phyloP scores from a whole-genome alignment of 2,888 invertebrate species.

The Agrochola litura region DNA sequence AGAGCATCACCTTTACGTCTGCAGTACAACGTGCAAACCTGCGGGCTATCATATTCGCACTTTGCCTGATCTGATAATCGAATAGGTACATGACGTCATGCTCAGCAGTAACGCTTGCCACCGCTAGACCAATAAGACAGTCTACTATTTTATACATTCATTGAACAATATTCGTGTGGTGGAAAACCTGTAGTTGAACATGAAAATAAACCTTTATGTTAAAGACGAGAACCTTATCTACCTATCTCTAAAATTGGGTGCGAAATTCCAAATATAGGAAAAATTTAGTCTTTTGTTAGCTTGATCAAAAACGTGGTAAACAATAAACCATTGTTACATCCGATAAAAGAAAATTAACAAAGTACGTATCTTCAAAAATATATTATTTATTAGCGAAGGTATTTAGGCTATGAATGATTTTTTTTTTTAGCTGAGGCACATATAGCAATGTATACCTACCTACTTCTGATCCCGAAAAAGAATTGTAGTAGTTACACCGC shows the following conservation, averaged over 20 bases:
- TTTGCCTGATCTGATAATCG: not conserved
- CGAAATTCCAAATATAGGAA: not conserved
- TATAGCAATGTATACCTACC: not conserved
- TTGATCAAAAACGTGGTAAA: not conserved
- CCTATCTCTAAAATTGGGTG: constrained; percentile 6
- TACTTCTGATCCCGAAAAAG: not conserved
- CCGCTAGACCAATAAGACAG: not conserved
- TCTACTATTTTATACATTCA: not conserved
- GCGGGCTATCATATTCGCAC: no score
- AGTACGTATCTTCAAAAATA: not conserved
- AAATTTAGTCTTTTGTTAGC: constrained; percentile 11
- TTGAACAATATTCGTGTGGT: not conserved
- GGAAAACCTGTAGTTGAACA: not conserved
- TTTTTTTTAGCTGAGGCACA: not conserved
- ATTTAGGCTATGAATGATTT: not conserved
- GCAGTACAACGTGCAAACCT: no score
- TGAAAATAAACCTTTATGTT: not conserved
- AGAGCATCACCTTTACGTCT: no score
- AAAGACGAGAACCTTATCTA: not conserved
- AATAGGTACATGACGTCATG: not conserved
- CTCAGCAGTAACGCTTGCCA: not conserved
- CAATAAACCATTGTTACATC: constrained; percentile 15
- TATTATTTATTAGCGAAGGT: not conserved
- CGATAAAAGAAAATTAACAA: not conserved
- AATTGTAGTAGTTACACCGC: no score